These are phyloP conservation scores for Eurytoma adleriae DNA, from an alignment of 2,888 invertebrate species.

Conservation along the genomic window DNA sequence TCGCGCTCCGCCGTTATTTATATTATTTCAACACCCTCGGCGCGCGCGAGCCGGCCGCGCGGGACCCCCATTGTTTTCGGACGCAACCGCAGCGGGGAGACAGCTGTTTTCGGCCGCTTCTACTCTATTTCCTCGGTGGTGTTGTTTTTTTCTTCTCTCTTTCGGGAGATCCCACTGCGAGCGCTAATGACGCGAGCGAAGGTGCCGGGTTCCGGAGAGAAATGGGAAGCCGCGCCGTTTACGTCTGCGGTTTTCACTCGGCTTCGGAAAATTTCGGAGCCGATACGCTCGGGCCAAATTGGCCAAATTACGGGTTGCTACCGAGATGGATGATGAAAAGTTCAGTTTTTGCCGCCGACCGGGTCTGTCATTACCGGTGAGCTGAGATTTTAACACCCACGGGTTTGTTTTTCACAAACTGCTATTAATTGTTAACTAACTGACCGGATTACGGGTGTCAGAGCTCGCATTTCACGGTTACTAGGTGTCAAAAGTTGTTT, in stretches of 20 bases:
- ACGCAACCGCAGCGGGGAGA: constrained; percentile 55
- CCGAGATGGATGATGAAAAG: not conserved
- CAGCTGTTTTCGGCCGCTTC: constrained; percentile 49
- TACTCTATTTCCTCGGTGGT: constrained; percentile 9
- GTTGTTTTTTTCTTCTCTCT: not conserved
- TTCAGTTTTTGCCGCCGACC: not conserved
- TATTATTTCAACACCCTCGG: constrained; percentile 68
- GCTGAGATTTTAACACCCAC: not conserved
- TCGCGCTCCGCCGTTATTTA: constrained; percentile 63
- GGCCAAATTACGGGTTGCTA: constrained; percentile 21
- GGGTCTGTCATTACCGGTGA: not conserved
- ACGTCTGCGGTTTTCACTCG: constrained; percentile 42
- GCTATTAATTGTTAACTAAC: no score
- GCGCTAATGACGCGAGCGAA: constrained; percentile 39
- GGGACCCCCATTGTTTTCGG: constrained; percentile 65
- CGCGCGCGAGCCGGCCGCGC: constrained; percentile 37
- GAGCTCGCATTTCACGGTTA: no score
- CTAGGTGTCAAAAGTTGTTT: no score
- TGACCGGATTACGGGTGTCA: no score
- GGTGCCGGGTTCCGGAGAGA: constrained; percentile 17
- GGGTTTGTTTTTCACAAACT: no score
- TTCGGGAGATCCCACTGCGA: not conserved
- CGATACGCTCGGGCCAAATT: constrained; percentile 14
- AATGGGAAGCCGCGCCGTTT: constrained; percentile 66
- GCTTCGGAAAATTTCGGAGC: constrained; percentile 18